Conservation (phyloP, 1,140 invertebrate genomes). For the Metopolophium dirhodum region DNA sequence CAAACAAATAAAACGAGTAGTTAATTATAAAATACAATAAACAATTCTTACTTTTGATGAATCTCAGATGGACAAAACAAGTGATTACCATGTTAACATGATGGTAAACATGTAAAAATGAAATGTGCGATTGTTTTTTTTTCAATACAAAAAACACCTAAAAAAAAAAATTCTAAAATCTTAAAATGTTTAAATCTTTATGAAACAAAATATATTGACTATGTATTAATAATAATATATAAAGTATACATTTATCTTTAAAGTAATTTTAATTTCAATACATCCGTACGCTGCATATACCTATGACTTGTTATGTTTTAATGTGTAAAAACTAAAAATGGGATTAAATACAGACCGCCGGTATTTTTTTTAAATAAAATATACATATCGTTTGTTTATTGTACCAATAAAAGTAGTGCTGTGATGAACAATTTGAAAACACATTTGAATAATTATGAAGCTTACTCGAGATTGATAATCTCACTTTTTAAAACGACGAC, state of each 20-base stretch:
- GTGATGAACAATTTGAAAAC: neutral
- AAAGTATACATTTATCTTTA: neutral
- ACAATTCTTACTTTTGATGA: conserved; percentile 42
- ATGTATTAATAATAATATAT: neutral
- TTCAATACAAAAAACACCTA: conserved; percentile 69
- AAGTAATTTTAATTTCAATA: neutral
- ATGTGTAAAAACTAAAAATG: neutral
- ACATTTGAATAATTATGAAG: neutral
- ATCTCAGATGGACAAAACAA: conserved; percentile 56
- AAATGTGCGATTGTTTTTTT: conserved; percentile 70
- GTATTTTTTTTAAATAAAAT: neutral
- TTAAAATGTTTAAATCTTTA: neutral
- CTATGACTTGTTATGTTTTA: neutral
- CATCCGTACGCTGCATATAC: neutral
- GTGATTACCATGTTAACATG: conserved; percentile 66
- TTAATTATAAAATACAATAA: neutral
- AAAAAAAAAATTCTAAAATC: neutral
- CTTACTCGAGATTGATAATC: neutral
- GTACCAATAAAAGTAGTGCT: neutral
- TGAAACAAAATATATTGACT: neutral
- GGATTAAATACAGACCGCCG: neutral
- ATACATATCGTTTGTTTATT: neutral
- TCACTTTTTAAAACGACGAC: neutral
- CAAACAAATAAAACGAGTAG: neutral
- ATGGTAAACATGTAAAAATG: conserved; percentile 72